A percentile compares a stretch with the other conserved stretches of the same genome.
Evolutionary conservation across 2,888 invertebrate genomes (phyloP).

Genomic region (Himalopsyche tibetana): DNA sequence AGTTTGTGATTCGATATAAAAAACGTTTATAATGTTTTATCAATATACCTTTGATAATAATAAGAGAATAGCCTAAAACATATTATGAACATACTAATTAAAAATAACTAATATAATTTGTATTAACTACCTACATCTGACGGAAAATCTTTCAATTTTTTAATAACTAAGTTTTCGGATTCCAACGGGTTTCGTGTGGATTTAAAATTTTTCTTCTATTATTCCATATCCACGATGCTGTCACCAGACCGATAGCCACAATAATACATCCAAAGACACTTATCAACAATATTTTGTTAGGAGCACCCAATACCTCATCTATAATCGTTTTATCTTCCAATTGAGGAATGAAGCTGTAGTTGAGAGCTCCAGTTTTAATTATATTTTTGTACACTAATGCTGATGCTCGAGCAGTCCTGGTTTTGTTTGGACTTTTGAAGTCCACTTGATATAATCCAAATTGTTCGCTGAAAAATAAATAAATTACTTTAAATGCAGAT

Average conservation of each 20-base stretch:
- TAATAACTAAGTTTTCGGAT: no score
- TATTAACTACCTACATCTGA: no score
- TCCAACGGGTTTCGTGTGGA: not conserved
- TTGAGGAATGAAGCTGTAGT: not conserved
- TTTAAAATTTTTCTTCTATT: not conserved
- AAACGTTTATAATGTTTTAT: no score
- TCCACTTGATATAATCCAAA: slow-evolving; percentile 84
- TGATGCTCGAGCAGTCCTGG: slow-evolving; percentile 80
- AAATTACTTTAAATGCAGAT: no score
- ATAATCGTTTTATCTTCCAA: not conserved
- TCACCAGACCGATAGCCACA: not conserved
- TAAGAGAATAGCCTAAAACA: no score
- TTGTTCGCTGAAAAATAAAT: slow-evolving; percentile 75
- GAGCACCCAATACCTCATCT: no score
- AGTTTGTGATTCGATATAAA: no score
- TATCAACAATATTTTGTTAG: no score
- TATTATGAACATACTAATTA: no score
- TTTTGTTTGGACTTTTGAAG: slow-evolving; percentile 77
- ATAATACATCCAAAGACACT: not conserved
- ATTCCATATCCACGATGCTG: not conserved
- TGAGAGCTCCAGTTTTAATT: slow-evolving; percentile 68
- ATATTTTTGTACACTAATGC: slow-evolving; percentile 75
- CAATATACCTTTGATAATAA: no score
- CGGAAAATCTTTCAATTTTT: no score
- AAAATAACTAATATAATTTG: no score